Conservation (phyloP, 2,797 vertebrate species). For the Syndactyla subalaris region DNA sequence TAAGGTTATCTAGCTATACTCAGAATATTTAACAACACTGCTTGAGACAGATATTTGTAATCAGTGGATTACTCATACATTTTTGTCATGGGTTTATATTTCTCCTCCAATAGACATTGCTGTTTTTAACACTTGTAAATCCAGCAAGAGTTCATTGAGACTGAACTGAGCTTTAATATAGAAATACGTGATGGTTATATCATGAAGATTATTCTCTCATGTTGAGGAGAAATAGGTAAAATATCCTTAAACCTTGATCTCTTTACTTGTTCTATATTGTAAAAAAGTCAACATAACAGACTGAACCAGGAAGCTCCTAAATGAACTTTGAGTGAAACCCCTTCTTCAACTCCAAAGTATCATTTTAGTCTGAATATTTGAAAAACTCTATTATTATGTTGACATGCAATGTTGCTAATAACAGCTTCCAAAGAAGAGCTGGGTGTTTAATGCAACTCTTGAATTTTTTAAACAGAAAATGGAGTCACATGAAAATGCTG, state of each 20-base stretch:
- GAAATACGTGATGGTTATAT: background rate
- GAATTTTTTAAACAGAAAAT: slow-evolving; percentile 4
- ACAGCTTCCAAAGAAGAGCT: background rate
- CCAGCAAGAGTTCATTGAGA: background rate
- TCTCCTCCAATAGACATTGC: background rate
- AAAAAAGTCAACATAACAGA: background rate
- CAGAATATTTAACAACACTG: background rate
- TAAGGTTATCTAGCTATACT: background rate
- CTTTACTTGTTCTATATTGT: background rate
- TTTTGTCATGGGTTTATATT: background rate
- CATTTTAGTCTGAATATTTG: background rate
- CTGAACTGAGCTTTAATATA: background rate
- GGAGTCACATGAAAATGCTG: slow-evolving; percentile 19
- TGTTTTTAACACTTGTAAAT: background rate
- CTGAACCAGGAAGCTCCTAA: background rate
- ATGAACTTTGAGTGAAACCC: background rate
- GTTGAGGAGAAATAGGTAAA: background rate
- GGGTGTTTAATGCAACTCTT: background rate
- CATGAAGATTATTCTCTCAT: background rate
- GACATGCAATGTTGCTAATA: background rate
- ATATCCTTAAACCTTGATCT: background rate
- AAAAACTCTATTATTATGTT: slow-evolving; percentile 7
- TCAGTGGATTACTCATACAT: background rate
- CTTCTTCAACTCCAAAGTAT: background rate
- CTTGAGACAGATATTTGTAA: background rate